Evolutionary conservation across 2,888 invertebrate genomes (phyloP).

Genomic region (Eulithis prunata): DNA sequence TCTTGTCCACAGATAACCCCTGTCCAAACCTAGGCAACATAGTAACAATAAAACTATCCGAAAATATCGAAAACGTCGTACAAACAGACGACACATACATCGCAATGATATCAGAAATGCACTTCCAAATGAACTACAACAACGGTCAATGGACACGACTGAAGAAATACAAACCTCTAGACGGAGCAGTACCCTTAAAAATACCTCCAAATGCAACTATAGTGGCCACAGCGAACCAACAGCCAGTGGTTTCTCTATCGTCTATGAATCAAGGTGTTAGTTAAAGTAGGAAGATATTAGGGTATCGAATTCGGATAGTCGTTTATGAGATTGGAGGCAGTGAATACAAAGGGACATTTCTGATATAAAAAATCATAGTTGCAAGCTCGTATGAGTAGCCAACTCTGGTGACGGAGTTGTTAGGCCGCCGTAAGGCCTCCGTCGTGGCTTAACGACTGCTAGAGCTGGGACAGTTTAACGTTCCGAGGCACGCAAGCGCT

Average conservation of each 20-base stretch:
- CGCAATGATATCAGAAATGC: constrained; percentile 95
- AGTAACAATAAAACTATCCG: constrained; percentile 97
- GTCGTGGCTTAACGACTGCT: no score
- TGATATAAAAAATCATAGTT: background rate
- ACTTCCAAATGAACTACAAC: constrained; percentile 99
- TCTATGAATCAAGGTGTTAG: constrained; percentile 69
- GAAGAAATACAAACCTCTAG: constrained; percentile 93
- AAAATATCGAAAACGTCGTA: constrained; percentile 94
- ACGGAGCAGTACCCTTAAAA: constrained; percentile 79
- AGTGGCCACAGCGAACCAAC: constrained; percentile 71
- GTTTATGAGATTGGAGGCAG: constrained; percentile 16
- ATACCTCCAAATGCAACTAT: constrained; percentile 72
- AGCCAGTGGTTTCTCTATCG: constrained; percentile 73
- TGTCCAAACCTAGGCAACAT: constrained; percentile 98
- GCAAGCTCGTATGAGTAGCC: no score
- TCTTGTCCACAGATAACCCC: constrained; percentile 90
- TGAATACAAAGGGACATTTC: background rate
- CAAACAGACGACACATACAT: constrained; percentile 93
- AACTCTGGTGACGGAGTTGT: background rate
- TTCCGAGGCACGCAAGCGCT: no score
- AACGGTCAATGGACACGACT: constrained; percentile 98
- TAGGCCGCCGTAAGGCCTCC: no score
- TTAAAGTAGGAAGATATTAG: constrained; percentile 46
- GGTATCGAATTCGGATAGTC: constrained; percentile 25
- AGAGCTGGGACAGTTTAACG: no score